Evolutionary conservation across 2,113 vertebrate species (phyloP), one percentile per base, ranked within the genome.

Genomic region (Phrynosoma platyrhinos): DNA sequence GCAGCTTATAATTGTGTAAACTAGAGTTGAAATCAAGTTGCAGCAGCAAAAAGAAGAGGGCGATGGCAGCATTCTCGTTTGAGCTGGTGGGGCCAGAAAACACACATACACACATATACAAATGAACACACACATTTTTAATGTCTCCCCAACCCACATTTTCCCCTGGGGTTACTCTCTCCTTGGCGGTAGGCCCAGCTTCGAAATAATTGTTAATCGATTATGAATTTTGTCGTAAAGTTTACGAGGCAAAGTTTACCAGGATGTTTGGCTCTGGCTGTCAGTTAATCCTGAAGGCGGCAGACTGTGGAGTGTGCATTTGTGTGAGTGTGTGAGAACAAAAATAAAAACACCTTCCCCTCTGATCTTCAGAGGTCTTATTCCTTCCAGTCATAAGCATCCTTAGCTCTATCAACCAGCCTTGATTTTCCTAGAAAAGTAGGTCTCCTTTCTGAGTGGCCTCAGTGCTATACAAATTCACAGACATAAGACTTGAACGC

Each of bases 221-320:
- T 87, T 66, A 82, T 25, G 36, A 74, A 81, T 79, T 75, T 75
- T n/a, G n/a, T 69, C 86, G 42, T 87, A 82, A 81, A 82, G 14
- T 9, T 87, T 74, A 81, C 53, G 53, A 82, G 86, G 69, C 79
- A 76, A 76, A 58, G 71, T 21, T 53, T 32, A 71, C 66, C 77
- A 79, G 21, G 30, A 14, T 4, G 30, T 64, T 23, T 32, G 8
- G 27, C 14, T 20, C 42, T 23, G 16, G 66, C 66, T 55, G 68
- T 83, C 82, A 74, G 32, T 83, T 72, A 53, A 18, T 20, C 9
- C 27, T 7, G 47, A 9, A 84, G 83, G 78, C 78, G 30, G 10
- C 23, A 10, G 27, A 18, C 36, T 12, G 16, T 30, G n/a, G 2
- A 21, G 8, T 23, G 13, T 55, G 47, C 18, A 12, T 79, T 20